These are phyloP conservation scores for Conistra vaccinii DNA, from an alignment of 2,888 invertebrate species.

Conservation along the genomic window DNA sequence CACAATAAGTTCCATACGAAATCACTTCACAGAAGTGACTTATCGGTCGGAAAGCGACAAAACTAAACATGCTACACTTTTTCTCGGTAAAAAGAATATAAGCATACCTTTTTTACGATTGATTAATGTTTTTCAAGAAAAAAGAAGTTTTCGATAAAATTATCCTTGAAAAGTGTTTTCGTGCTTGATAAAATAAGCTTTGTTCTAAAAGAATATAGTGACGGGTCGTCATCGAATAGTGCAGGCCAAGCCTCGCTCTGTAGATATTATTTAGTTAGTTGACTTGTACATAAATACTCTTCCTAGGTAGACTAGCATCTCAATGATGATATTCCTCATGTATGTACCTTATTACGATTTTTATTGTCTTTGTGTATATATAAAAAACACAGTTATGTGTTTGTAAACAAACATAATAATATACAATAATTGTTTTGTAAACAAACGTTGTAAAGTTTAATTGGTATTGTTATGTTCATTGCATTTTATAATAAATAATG, in stretches of 20 bases:
- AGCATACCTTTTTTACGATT: neutral
- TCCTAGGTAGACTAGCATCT: conserved; percentile 11
- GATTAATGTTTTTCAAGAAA: neutral
- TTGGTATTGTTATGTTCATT: conserved; percentile 39
- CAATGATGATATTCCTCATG: conserved; percentile 18
- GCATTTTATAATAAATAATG: conserved; percentile 64
- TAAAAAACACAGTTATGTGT: conserved; percentile 14
- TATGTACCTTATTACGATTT: conserved; percentile 27
- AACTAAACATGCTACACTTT: conserved; percentile 6
- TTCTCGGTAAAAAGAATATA: neutral
- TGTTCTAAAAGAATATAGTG: conserved; percentile 25
- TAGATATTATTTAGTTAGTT: conserved; percentile 17
- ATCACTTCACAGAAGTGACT: neutral
- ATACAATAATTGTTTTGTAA: conserved; percentile 19
- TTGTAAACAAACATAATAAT: too few species aligned
- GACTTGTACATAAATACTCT: conserved; percentile 40
- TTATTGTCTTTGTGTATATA: conserved; percentile 11
- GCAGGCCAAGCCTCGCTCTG: conserved; percentile 28
- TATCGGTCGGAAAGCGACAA: neutral
- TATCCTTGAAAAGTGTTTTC: conserved; percentile 4
- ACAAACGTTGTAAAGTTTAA: conserved; percentile 18
- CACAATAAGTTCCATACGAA: conserved; percentile 17
- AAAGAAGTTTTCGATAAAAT: neutral
- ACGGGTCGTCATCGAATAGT: neutral
- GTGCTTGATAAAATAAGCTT: neutral